A percentile compares a stretch with the other conserved stretches of the same genome.
phyloP scores from a whole-genome alignment of 2,113 vertebrate genomes.

The Triplophysa rosa region DNA sequence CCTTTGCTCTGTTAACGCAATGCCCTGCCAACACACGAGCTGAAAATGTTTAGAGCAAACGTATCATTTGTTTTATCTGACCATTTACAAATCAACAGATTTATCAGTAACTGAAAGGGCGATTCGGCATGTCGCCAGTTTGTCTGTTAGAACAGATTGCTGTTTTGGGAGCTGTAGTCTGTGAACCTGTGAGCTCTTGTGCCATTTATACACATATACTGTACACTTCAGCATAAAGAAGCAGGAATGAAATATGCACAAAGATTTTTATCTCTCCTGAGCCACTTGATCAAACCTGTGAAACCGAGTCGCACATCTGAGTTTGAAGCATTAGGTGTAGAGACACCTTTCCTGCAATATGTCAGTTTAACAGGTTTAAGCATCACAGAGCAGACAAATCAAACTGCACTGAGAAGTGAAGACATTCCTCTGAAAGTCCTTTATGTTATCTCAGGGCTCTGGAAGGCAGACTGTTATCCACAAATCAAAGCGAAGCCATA shows the following conservation, averaged over 20 bases:
- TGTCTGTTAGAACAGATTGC: constrained; percentile 17
- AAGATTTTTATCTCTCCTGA: neutral
- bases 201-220: constrained; percentile 9
- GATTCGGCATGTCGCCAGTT: constrained; percentile 8
- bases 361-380: constrained; percentile 19
- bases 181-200: neutral
- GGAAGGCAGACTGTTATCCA: neutral
- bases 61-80: neutral
- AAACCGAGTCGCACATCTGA: constrained; percentile 11
- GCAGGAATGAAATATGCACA: neutral
- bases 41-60: constrained; percentile 2
- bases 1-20: too few species aligned
- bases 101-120: neutral
- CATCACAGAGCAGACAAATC: constrained; percentile 27
- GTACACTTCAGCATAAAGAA: neutral
- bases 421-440: neutral
- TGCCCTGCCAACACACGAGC: neutral
- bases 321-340: constrained; percentile 3
- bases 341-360: constrained; percentile 13
- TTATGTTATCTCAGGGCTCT: neutral
- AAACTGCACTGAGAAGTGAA: neutral
- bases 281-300: constrained; percentile 13
- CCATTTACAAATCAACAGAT: neutral
- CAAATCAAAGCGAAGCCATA: constrained; percentile 16
- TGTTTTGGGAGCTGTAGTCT: neutral